Evolutionary conservation across 2,797 vertebrate species (phyloP), one percentile per base, ranked within the genome.

Genomic region (Cyprinella venusta): DNA sequence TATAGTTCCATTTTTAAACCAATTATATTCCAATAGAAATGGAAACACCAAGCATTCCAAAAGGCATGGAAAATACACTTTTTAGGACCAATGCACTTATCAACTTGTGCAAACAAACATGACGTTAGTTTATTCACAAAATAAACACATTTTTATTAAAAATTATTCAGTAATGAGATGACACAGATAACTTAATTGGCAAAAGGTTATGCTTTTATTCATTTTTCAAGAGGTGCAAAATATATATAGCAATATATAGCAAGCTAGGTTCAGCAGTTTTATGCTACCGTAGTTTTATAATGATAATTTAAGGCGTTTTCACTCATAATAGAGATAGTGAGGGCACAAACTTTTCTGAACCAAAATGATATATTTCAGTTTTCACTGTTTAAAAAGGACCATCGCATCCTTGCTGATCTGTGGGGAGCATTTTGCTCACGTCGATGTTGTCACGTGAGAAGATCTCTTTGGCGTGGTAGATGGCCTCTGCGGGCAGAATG

Each of bases 321-420:
- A 56, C 4, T n/a, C 40, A 36, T 61, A 70, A 56, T 68, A 68
- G 6, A 6, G 24, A 80, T 30, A 74, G 48, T 79, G n/a, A 42
- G 24, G 19, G 63, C 48, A 79, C 8, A 26, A 61, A 63, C 26
- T 13, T 54, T 40, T 68, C 48, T 26, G 24, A 56, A 45, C 24
- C 9, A 42, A 21, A 70, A 42, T 40, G 2, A 76, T 12, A 76
- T 4, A 76, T 19, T 38, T 67, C 5, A 45, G 63, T n/a, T 19
- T 65, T 65, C 0, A 2, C 0, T 19, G 30, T 74, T 84, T 56
- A 88, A 42, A 71, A 6, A 16, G 45, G 21, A 54, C 45, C 21
- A 8, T 88, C 89, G 88, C 95, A 95, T 68, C 88, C 89, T 0
- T 36, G 88, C 87, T 95, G 95, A 65, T 92, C 92, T 0, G 94